Evolutionary conservation across 2,113 vertebrate genomes (phyloP), one percentile per base, ranked within the genome.

Genomic region (Podiceps cristatus): DNA sequence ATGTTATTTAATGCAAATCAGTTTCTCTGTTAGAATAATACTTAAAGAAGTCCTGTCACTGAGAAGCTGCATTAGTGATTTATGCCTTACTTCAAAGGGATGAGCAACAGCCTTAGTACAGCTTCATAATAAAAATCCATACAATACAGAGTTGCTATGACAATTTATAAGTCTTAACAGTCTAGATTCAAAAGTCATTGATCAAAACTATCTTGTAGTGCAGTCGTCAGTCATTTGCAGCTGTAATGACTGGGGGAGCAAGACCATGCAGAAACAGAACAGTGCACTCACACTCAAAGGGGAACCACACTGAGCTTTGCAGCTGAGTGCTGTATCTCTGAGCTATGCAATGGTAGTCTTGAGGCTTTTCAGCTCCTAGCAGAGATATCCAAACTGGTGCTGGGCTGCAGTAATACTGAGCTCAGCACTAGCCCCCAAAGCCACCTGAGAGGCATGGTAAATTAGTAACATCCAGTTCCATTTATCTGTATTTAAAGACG

Each of bases 151-250:
- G 72, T 95, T 96, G 63, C 83, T 75, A 84, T 84, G 86, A 62
- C 86, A 77, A 84, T 14, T 95, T 79, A 94, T 63, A 68, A 94
- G 64, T n/a, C 69, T 86, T 91, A 90, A 86, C 81, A 89, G 52
- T 60, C 69, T 77, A n/a, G 52, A 86, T 66, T 92, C 72, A 86
- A 95, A 92, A 27, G 72, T 80, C 64, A 50, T 73, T 25, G 24
- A 58, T 60, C 63, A 72, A 81, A 93, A 63, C 69, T 77, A 82
- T 60, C 59, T 59, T 60, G 53, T 25, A 60, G 52, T 25, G 62
- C 72, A 59, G 52, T 62, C 11, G 27, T 80, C 64, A 85, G 33
- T 52, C 53, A 27, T 72, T 50, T 75, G 56, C n/a, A 82, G 44
- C 29, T 73, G 40, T 67, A 69, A 47, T 2, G 17, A 44, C 22